Conservation (phyloP, 1,140 invertebrate genomes). For the Dinothrombium tinctorium region DNA sequence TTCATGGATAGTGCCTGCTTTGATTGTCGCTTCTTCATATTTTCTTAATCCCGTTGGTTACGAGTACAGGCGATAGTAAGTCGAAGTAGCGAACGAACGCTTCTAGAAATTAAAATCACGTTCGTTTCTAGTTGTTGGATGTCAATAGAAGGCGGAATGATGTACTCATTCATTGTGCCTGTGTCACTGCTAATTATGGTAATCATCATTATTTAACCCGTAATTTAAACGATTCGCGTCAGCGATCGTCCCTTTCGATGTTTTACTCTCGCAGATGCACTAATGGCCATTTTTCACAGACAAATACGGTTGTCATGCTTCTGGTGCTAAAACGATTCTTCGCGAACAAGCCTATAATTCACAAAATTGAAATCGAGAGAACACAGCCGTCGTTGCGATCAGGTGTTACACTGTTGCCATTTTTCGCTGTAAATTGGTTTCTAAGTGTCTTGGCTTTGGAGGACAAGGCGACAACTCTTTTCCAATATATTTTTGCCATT, state of each 20-base stretch:
- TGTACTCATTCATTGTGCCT: constrained; percentile 41
- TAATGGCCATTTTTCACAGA: constrained; percentile 15
- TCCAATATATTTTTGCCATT: constrained; percentile 25
- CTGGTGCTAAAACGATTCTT: constrained; percentile 20
- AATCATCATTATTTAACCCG: constrained; percentile 16
- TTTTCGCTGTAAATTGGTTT: constrained; percentile 39
- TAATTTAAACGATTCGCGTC: neutral
- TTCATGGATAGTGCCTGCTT: constrained; percentile 12
- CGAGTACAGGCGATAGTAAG: constrained; percentile 34
- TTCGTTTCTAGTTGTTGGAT: constrained; percentile 31
- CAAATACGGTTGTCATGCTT: constrained; percentile 24
- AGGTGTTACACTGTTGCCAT: constrained; percentile 30
- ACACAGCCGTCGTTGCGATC: constrained; percentile 25
- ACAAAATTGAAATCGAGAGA: constrained; percentile 14
- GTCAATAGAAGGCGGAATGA: constrained; percentile 41
- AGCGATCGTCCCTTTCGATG: neutral
- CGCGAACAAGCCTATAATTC: constrained; percentile 17
- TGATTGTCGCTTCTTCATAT: constrained; percentile 26
- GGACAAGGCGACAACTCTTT: constrained; percentile 32
- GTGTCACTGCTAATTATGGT: constrained; percentile 35
- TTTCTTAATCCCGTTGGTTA: constrained; percentile 34
- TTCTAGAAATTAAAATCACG: no score
- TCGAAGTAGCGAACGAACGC: no score
- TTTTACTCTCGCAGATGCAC: neutral
- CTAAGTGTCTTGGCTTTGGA: constrained; percentile 42